Evolutionary conservation across 2,113 vertebrate genomes (phyloP).

Genomic region (Hiodon tergisus): DNA sequence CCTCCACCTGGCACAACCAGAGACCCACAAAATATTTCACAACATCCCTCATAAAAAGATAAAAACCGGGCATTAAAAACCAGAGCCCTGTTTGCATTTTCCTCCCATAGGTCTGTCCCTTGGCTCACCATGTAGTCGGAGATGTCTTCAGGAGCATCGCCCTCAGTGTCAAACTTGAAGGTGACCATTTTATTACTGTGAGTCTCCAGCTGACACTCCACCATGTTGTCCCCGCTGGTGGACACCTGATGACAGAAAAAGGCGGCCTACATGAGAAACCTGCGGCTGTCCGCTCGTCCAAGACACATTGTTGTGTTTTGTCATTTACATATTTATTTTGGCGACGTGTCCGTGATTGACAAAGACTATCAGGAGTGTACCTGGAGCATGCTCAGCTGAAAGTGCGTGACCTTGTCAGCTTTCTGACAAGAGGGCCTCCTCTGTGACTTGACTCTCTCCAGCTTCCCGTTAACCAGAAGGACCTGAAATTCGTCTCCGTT

Average conservation of each 20-base stretch:
- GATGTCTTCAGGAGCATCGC: conserved; percentile 87
- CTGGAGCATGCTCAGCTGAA: conserved; percentile 82
- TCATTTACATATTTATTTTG: no score
- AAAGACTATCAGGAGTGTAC: conserved; percentile 40
- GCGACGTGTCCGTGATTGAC: no score
- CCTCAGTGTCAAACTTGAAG: conserved; percentile 87
- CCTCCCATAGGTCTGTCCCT: not conserved
- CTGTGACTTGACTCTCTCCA: conserved; percentile 70
- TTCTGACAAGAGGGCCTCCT: conserved; percentile 71
- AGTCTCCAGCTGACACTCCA: conserved; percentile 88
- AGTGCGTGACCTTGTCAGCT: conserved; percentile 73
- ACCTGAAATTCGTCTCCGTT: conserved; percentile 49
- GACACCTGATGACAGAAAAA: conserved; percentile 64
- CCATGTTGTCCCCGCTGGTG: conserved; percentile 80
- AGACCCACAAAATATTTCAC: not conserved
- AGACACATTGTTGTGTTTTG: no score
- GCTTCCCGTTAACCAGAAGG: conserved; percentile 66
- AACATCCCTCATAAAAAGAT: not conserved
- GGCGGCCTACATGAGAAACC: not conserved
- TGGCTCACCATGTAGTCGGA: conserved; percentile 78
- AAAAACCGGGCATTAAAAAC: not conserved
- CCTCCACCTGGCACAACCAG: conserved; percentile 67
- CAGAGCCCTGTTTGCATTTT: not conserved
- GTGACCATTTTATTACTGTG: conserved; percentile 94
- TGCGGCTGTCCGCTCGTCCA: no score